Evolutionary conservation across 2,888 invertebrate species (phyloP), one percentile per base, ranked within the genome.

Genomic region (Mylabris sibirica): DNA sequence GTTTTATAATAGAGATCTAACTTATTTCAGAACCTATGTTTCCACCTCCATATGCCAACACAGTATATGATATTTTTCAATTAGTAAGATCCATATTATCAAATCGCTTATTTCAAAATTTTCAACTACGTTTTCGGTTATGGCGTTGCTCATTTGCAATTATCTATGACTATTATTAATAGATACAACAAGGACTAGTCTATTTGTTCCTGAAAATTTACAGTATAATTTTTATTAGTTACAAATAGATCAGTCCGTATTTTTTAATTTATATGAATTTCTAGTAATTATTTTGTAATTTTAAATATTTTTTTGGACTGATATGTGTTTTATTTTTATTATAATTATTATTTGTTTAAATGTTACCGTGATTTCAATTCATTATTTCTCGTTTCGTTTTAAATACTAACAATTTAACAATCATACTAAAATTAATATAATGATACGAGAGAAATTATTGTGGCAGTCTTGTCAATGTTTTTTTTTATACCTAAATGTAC

Each of bases 301-400:
- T 66, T 64, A 69, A 59, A 67, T 70, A 65, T 67, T 70, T 70
- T 67, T 65, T 65, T 71, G 71, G 71, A 71, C 71, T 71, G 71
- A 71, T 67, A 68, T 68, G 64, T 57, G 22, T 57, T 66, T 44
- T 17, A 44, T 41, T 35, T 8, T 35, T 41, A 41, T 41, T 41
- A 35, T 34, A 3, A 35, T 38, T 38, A 14, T 38, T 38, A 12
- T 70, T 70, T 67, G 65, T 65, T 70, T 71, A 63, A 24, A 64
- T 57, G 71, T 71, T 71, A 71, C 71, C 71, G 68, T 66, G 67
- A 68, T 71, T 68, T 71, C 38, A 71, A 68, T 68, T 64, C 65
- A 44, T 26, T 44, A 6, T 1, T n/a, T 44, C n/a, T 44, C 17
- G 30, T 3, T 38, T 38, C 38, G 14, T 44, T 44, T 44, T 6